Evolutionary conservation across 2,113 vertebrate genomes (phyloP).

Genomic region (Willisornis vidua): DNA sequence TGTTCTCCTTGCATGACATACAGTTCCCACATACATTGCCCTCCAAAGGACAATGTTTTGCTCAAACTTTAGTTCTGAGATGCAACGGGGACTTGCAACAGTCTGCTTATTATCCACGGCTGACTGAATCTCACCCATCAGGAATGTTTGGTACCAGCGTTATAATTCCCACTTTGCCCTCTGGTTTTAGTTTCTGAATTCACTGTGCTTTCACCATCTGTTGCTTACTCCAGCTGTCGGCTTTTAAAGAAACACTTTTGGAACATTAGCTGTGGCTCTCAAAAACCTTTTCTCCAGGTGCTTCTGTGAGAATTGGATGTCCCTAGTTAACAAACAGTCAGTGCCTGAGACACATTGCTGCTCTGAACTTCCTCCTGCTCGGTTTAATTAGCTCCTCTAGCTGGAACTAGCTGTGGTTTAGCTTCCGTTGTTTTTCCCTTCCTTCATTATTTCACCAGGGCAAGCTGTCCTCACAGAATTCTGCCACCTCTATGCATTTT

Average conservation of each 20-base stretch:
- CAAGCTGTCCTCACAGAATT: slow-evolving; percentile 12
- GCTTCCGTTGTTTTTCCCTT: slow-evolving; percentile 16
- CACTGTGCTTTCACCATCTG: neutral
- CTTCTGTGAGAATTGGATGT: neutral
- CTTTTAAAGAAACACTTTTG: neutral
- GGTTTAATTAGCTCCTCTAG: neutral
- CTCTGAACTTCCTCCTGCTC: neutral
- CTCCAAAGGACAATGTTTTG: neutral
- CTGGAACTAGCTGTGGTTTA: neutral
- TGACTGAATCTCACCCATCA: neutral
- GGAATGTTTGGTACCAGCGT: neutral
- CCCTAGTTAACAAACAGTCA: neutral
- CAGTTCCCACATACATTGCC: neutral
- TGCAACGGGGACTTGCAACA: neutral
- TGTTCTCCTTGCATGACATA: neutral
- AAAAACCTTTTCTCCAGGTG: neutral
- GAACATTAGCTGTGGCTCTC: neutral
- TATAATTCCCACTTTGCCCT: neutral
- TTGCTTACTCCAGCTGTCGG: neutral
- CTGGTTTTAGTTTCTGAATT: neutral
- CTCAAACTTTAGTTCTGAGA: neutral
- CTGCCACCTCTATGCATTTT: neutral
- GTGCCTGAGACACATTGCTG: neutral
- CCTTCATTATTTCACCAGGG: neutral
- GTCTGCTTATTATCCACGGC: neutral